Conservation (phyloP, 2,888 invertebrate species). For the Eilema depressum region DNA sequence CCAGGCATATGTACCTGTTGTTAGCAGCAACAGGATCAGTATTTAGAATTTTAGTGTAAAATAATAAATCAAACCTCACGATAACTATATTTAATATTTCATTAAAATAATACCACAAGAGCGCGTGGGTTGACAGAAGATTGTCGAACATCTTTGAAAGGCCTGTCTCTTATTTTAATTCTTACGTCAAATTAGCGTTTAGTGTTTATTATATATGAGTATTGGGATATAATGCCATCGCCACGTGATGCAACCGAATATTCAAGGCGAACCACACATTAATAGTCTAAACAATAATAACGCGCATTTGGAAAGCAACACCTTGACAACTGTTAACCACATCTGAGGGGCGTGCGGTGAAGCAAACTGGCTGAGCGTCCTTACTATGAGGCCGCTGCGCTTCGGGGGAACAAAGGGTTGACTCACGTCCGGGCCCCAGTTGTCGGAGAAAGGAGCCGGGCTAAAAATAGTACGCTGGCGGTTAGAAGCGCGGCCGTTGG, state of each 20-base stretch:
- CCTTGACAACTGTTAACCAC: constrained; percentile 65
- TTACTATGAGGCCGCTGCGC: constrained; percentile 67
- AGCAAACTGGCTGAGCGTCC: constrained; percentile 56
- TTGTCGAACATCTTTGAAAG: constrained; percentile 60
- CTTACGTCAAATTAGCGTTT: constrained; percentile 65
- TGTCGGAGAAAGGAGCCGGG: constrained; percentile 75
- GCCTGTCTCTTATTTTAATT: constrained; percentile 55
- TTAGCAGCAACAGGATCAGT: not conserved
- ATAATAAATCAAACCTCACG: not conserved
- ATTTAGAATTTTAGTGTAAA: not conserved
- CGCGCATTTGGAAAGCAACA: constrained; percentile 72
- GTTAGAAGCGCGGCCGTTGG: constrained; percentile 73
- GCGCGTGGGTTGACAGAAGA: constrained; percentile 58
- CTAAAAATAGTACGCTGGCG: constrained; percentile 79
- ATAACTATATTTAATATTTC: constrained; percentile 29
- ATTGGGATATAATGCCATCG: constrained; percentile 71
- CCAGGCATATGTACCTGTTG: no score
- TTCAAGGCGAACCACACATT: constrained; percentile 80
- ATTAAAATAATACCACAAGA: constrained; percentile 46
- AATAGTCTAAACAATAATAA: constrained; percentile 76
- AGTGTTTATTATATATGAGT: constrained; percentile 65
- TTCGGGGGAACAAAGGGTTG: constrained; percentile 79
- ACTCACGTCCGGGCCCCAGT: constrained; percentile 78
- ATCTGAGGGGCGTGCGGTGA: constrained; percentile 42
- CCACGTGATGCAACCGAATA: constrained; percentile 70